Evolutionary conservation across 2,888 invertebrate genomes (phyloP), one percentile per base, ranked within the genome.

Genomic region (Megalurothrips usitatus): DNA sequence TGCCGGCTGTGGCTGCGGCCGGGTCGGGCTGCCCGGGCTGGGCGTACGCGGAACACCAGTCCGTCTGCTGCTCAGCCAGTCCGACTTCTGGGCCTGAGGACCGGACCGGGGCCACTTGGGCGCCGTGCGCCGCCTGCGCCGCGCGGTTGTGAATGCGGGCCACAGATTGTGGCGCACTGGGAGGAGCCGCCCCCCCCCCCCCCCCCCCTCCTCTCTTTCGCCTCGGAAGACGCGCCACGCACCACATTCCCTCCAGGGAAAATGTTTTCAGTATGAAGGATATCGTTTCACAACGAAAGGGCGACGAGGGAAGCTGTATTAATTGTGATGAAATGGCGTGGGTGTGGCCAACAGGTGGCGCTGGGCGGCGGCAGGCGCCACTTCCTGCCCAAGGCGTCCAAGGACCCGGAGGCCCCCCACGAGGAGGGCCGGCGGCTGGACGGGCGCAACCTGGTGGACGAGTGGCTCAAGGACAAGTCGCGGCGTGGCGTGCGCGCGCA

Each of bases 301-400:
- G n/a, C n/a, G n/a, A n/a, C n/a, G n/a, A n/a, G n/a, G n/a, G n/a
- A n/a, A n/a, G n/a, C n/a, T n/a, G n/a, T n/a, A n/a, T n/a, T n/a
- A n/a, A n/a, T n/a, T n/a, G n/a, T n/a, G n/a, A n/a, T n/a, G n/a
- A n/a, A n/a, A n/a, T n/a, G n/a, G n/a, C n/a, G n/a, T n/a, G 52
- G 52, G 2, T 52, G 52, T 10, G 12, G 47, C 28, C 85, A 86
- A 28, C 86, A 94, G 94, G 94, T 94, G 14, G 89, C 94, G 79
- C 89, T 94, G 86, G 94, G 94, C 1, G 94, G 94, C 0, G 94
- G 94, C 0, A 89, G 94, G 84, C 89, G 93, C 78, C 93, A 94
- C 85, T 94, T 94, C 88, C 88, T 94, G 79, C 93, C 94, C 8
- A 93, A 92, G 84, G 91, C 93, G 49, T 91, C 92, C 0, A 88